Evolutionary conservation across 2,797 vertebrate genomes (phyloP).

Genomic region (Australoheros facetus): DNA sequence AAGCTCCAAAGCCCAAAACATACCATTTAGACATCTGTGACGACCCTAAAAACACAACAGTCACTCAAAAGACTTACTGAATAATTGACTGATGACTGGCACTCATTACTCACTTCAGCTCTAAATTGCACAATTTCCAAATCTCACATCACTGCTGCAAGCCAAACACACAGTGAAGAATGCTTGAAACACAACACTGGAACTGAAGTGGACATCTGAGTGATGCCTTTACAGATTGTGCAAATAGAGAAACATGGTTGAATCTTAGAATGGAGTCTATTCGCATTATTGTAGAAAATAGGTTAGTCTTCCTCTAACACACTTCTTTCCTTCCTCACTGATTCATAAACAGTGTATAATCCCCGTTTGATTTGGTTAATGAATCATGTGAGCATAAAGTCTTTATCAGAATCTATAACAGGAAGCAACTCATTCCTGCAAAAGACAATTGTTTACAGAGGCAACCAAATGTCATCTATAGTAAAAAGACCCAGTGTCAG

Average conservation of each 20-base stretch:
- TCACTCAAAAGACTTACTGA: not conserved
- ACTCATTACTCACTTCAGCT: not conserved
- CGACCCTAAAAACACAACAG: not conserved
- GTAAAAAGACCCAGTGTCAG: slow-evolving; percentile 44
- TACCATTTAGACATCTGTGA: not conserved
- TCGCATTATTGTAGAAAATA: slow-evolving; percentile 13
- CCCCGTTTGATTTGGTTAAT: slow-evolving; percentile 34
- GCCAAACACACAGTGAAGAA: not conserved
- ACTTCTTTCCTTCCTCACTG: slow-evolving; percentile 12
- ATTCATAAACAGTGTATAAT: slow-evolving; percentile 32
- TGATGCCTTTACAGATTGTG: not conserved
- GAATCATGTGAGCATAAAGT: slow-evolving; percentile 30
- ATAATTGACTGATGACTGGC: not conserved
- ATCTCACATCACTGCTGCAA: not conserved
- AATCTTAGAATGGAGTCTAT: not conserved
- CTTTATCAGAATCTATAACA: slow-evolving; percentile 28
- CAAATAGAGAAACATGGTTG: not conserved
- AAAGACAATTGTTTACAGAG: slow-evolving; percentile 4
- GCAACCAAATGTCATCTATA: slow-evolving; percentile 4
- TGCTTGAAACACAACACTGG: not conserved
- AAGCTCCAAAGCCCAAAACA: not conserved
- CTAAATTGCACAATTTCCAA: not conserved
- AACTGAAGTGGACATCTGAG: not conserved
- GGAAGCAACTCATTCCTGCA: slow-evolving; percentile 26
- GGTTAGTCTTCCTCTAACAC: slow-evolving; percentile 17